Conservation (phyloP, 2,113 vertebrate genomes). For the Otus sunia region DNA sequence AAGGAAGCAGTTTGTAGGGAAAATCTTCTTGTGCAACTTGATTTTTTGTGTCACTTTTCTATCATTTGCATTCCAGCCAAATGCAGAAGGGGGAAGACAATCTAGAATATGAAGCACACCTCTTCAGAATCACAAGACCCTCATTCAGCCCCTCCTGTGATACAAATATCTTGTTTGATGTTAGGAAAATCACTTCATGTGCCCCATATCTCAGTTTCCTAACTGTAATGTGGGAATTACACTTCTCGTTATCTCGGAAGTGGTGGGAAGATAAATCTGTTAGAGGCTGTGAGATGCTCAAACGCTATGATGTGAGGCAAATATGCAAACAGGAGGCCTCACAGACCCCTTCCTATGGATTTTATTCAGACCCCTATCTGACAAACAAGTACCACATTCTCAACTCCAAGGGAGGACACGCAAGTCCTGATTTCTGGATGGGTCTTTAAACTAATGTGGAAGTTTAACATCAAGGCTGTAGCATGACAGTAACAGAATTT, state of each 20-base stretch:
- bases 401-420: not conserved
- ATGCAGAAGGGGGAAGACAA: not conserved
- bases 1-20: not conserved
- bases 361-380: not conserved
- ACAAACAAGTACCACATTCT: not conserved
- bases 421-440: not conserved
- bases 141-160: not conserved
- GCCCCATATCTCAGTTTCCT: not conserved
- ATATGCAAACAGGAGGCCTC: not conserved
- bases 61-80: not conserved
- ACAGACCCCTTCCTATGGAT: not conserved
- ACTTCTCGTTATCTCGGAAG: conserved; percentile 1
- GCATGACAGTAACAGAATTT: not conserved
- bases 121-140: not conserved
- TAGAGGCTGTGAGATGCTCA: conserved; percentile 2
- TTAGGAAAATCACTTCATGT: not conserved
- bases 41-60: not conserved
- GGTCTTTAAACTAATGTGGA: not conserved
- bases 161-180: not conserved
- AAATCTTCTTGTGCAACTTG: not conserved
- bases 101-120: not conserved
- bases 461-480: not conserved
- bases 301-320: not conserved
- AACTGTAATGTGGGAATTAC: not conserved
- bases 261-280: conserved; percentile 30